Evolutionary conservation across 2,797 vertebrate genomes (phyloP).

Genomic region (Phataginus tricuspis): DNA sequence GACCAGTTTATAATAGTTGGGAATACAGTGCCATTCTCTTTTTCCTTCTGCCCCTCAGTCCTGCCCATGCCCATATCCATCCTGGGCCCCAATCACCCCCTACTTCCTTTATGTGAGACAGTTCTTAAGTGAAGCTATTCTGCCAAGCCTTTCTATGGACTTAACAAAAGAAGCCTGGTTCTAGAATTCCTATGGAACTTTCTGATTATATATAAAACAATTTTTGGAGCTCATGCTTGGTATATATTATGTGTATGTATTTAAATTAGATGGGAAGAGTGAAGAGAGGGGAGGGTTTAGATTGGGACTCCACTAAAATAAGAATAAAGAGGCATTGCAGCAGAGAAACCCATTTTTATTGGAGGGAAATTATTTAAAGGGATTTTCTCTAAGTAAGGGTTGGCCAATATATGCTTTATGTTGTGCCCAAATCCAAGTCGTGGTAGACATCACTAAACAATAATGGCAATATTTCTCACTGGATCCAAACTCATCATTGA

Average conservation of each 20-base stretch:
- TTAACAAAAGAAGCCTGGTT: neutral
- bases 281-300: neutral
- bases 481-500: neutral
- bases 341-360: slow-evolving; percentile 38
- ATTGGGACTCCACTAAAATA: neutral
- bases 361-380: slow-evolving; percentile 33
- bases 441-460: neutral
- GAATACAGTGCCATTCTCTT: neutral
- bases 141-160: neutral
- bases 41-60: neutral
- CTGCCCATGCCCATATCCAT: neutral
- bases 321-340: neutral
- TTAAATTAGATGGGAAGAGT: neutral
- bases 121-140: slow-evolving; percentile 40
- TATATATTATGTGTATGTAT: slow-evolving; percentile 15
- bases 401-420: neutral
- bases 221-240: slow-evolving; percentile 37
- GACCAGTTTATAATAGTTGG: neutral
- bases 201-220: neutral
- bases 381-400: neutral
- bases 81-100: neutral
- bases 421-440: neutral
- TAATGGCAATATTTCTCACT: neutral
- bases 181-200: slow-evolving; percentile 24
- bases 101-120: neutral